These are phyloP conservation scores for Gastracanthus pulcherrimus DNA, from an alignment of 2,888 invertebrate species.

Conservation along the genomic window DNA sequence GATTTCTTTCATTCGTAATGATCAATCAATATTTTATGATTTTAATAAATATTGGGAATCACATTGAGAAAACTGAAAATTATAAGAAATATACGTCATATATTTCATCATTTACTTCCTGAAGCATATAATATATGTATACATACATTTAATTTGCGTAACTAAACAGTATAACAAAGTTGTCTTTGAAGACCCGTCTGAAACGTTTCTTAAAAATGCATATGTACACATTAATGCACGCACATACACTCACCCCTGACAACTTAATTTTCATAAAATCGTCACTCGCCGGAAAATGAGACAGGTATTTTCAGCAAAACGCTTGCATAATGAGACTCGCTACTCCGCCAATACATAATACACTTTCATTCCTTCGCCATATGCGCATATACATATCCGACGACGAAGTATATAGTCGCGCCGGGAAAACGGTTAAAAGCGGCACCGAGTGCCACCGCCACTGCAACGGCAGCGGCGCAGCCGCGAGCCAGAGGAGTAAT, in stretches of 20 bases:
- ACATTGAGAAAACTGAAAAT: too few relatives aligned
- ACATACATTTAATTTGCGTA: too few relatives aligned
- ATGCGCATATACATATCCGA: not conserved
- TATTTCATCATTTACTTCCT: too few relatives aligned
- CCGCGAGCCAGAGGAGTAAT: conserved; percentile 66
- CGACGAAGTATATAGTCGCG: too few relatives aligned
- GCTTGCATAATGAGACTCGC: conserved; percentile 24
- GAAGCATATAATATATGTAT: too few relatives aligned
- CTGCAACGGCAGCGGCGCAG: not conserved
- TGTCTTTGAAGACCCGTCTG: too few relatives aligned
- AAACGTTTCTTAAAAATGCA: not conserved
- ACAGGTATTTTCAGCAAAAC: conserved; percentile 19
- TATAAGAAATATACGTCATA: too few relatives aligned
- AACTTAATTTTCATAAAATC: conserved; percentile 40
- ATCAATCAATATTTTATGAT: too few relatives aligned
- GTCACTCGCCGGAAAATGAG: conserved; percentile 1
- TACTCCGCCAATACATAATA: conserved; percentile 18
- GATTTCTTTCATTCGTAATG: too few relatives aligned
- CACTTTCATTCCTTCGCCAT: not conserved
- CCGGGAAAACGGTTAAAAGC: conserved; percentile 40
- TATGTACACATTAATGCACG: not conserved
- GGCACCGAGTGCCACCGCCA: not conserved
- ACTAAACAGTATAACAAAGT: too few relatives aligned
- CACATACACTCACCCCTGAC: not conserved
- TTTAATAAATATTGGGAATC: too few relatives aligned